Percentiles rank a stretch among this genome's conserved stretches.
These are phyloP conservation scores for Anarrhichthys ocellatus DNA, from an alignment of 2,113 vertebrate species.

Conservation along the genomic window DNA sequence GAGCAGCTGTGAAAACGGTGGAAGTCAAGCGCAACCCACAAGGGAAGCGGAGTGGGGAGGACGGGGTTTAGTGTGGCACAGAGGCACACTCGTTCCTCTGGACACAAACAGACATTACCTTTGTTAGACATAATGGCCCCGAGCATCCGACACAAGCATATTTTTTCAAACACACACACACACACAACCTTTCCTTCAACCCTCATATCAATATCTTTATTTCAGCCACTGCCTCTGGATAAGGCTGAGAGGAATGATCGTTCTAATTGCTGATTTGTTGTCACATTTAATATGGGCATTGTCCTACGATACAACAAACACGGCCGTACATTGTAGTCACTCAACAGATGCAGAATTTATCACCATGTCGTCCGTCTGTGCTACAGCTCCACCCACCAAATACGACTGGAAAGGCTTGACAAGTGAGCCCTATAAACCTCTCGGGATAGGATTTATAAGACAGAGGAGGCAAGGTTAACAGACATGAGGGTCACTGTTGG, in stretches of 20 bases:
- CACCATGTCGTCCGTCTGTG: conserved; percentile 39
- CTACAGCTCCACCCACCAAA: conserved; percentile 70
- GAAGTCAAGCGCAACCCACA: conserved; percentile 79
- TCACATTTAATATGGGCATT: conserved; percentile 38
- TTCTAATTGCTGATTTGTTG: conserved; percentile 54
- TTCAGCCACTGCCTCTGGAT: neutral
- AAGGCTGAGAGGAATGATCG: conserved; percentile 7
- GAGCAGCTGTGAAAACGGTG: conserved; percentile 81
- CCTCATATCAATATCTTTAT: conserved; percentile 5
- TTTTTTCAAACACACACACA: neutral
- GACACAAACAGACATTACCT: conserved; percentile 64
- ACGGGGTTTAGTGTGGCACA: conserved; percentile 54
- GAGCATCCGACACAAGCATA: conserved; percentile 12
- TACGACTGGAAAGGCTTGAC: conserved; percentile 62
- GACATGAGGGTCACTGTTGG: conserved; percentile 72
- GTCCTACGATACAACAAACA: conserved; percentile 28
- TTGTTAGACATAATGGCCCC: conserved; percentile 37
- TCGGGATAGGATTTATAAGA: conserved; percentile 72
- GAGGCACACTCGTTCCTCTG: conserved; percentile 42
- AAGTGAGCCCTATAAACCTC: conserved; percentile 71
- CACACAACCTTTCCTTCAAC: neutral
- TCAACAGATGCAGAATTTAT: conserved; percentile 65
- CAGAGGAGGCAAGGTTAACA: conserved; percentile 77
- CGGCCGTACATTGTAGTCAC: conserved; percentile 23
- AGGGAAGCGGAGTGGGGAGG: conserved; percentile 68